Evolutionary conservation across 2,113 vertebrate species (phyloP).

Genomic region (Columba janthina): DNA sequence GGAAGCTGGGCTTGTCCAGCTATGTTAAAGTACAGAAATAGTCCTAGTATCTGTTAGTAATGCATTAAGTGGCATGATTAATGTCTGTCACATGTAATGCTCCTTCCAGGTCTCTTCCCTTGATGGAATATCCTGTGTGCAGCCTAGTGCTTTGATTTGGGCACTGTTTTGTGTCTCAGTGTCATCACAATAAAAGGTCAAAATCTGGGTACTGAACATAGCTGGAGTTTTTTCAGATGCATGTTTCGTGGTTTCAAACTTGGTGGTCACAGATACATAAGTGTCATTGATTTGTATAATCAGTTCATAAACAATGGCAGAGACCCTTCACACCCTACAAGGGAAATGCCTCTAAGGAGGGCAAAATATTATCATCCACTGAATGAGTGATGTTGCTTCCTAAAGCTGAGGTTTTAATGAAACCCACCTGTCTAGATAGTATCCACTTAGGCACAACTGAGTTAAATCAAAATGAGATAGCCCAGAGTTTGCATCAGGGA

Average conservation of each 20-base stretch:
- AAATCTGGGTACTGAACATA: background rate
- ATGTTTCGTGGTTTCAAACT: background rate
- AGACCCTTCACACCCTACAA: background rate
- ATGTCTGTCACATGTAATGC: background rate
- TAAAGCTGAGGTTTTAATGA: background rate
- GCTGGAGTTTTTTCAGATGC: background rate
- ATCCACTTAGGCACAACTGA: background rate
- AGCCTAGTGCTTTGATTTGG: background rate
- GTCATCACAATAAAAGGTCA: background rate
- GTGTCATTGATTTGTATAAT: background rate
- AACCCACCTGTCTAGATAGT: background rate
- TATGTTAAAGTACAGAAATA: slow-evolving; percentile 37
- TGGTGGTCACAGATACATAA: background rate
- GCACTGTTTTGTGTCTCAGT: background rate
- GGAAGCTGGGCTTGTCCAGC: background rate
- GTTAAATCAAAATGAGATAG: background rate
- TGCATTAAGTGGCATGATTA: slow-evolving; percentile 1
- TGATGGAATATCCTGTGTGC: fast-evolving
- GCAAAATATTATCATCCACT: background rate
- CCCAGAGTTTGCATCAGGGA: background rate
- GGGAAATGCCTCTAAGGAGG: background rate
- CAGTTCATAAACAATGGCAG: background rate
- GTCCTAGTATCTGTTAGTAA: background rate
- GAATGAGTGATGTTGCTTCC: background rate
- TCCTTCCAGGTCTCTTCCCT: background rate